phyloP scores from a whole-genome alignment of 2,888 invertebrate species.

The Megamerina dolium region DNA sequence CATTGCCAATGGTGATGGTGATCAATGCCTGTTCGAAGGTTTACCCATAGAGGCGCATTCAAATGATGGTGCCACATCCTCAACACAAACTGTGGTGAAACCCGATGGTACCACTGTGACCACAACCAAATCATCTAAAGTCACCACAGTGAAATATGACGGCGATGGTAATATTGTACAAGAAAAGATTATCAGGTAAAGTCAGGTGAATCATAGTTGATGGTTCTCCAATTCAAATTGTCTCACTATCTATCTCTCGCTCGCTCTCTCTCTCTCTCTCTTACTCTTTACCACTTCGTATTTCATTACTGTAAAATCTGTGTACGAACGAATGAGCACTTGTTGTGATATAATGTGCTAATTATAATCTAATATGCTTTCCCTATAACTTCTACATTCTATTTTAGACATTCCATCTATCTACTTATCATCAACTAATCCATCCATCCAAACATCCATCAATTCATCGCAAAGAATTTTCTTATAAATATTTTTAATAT shows the following conservation, averaged over 20 bases:
- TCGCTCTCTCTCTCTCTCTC: background rate
- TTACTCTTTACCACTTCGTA: background rate
- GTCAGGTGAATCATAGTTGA: too few relatives aligned
- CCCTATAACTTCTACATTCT: too few relatives aligned
- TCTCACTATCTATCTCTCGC: background rate
- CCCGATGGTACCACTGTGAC: constrained; percentile 35
- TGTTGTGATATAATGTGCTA: too few relatives aligned
- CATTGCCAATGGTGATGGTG: constrained; percentile 24
- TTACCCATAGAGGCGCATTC: constrained; percentile 31
- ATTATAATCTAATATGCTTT: too few relatives aligned
- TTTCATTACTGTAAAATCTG: too few relatives aligned
- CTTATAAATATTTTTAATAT: too few relatives aligned
- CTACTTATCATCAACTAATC: too few relatives aligned
- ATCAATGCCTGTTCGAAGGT: constrained; percentile 28
- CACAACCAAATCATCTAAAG: constrained; percentile 33
- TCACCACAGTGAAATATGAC: constrained; percentile 54
- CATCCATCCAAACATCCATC: too few relatives aligned
- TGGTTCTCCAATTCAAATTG: background rate
- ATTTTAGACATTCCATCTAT: too few relatives aligned
- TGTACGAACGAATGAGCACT: too few relatives aligned
- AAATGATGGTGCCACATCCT: constrained; percentile 24
- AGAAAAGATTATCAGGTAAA: constrained; percentile 51
- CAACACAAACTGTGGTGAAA: constrained; percentile 25
- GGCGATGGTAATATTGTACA: constrained; percentile 54
- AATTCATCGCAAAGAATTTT: too few relatives aligned